Evolutionary conservation across 2,797 vertebrate genomes (phyloP), one percentile per base, ranked within the genome.

Genomic region (Acestrorhynchus altus): DNA sequence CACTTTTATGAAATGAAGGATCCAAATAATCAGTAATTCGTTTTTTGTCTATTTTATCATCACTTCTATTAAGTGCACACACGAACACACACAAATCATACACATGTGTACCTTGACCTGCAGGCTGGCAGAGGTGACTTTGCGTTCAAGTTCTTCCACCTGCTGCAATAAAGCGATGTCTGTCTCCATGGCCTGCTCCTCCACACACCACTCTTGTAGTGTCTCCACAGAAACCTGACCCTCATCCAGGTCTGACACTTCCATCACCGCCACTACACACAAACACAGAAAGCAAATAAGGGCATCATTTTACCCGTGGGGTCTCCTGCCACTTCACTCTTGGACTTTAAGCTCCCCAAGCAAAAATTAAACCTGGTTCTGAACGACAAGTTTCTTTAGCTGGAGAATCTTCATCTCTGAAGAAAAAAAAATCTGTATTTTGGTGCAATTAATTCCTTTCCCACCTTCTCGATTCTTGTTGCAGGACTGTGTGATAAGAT

Each of bases 131-230:
- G 96, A 96, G 8, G 96, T 96, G 84, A 99, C 97, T 91, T 97
- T 97, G 87, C 96, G 96, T 87, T 99, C 98, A 84, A 99, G 93
- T 81, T 99, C 98, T 91, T 99, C 98, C 74, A 99, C 98, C 92
- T 99, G 98, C 89, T 98, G 97, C 87, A 99, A 95, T 87, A 98
- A 89, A 49, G 94, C 95, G 66, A 99, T 94, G 90, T 99, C 98
- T 89, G 96, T 95, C 90, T 98, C 97, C 96, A 99, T 97, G 2
- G 97, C 98, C 91, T 99, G 98, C 84, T 99, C 98, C 93, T 99
- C 97, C 80, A 98, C 93, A 83, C 96, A 99, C 98, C 98, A 99
- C 81, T 96, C 97, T 69, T 96, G 95, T 88, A 99, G 95, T 8
- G 95, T 93, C 90, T 98, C 96, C 85, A 92, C 96, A 54, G 96